phyloP scores from a whole-genome alignment of 2,888 invertebrate genomes.

The Luffia ferchaultella region DNA sequence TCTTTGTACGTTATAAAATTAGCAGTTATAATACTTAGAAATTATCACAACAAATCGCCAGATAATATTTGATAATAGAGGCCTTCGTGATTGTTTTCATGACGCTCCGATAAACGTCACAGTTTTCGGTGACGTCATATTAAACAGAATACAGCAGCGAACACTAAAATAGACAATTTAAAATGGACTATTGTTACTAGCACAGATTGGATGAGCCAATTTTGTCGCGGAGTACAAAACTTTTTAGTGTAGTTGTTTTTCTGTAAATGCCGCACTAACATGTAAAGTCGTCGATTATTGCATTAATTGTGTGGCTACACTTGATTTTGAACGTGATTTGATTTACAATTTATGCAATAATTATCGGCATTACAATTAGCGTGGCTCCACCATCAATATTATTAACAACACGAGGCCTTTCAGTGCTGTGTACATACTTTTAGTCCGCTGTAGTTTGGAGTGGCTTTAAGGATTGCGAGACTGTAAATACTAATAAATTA shows the following conservation, averaged over 20 bases:
- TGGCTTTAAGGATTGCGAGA: background rate
- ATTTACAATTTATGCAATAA: no score
- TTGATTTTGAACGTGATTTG: no score
- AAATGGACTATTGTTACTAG: conserved; percentile 20
- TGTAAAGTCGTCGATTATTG: no score
- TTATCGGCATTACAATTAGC: no score
- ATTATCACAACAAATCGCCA: background rate
- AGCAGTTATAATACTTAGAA: background rate
- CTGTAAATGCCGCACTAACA: no score
- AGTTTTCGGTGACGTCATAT: background rate
- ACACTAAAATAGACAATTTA: no score
- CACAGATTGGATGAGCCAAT: conserved; percentile 42
- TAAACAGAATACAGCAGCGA: no score
- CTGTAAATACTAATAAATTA: background rate
- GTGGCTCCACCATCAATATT: no score
- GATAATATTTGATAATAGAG: background rate
- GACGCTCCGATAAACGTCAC: background rate
- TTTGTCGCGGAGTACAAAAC: conserved; percentile 28
- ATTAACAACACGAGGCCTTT: no score
- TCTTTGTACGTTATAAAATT: background rate
- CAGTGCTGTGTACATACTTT: no score
- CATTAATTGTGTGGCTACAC: no score
- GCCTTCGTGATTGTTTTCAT: background rate
- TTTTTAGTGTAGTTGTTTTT: no score
- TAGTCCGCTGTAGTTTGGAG: background rate